Base-by-base conservation (phyloP, 2,888 invertebrate genomes). In the Stenodera caucasica region DNA sequence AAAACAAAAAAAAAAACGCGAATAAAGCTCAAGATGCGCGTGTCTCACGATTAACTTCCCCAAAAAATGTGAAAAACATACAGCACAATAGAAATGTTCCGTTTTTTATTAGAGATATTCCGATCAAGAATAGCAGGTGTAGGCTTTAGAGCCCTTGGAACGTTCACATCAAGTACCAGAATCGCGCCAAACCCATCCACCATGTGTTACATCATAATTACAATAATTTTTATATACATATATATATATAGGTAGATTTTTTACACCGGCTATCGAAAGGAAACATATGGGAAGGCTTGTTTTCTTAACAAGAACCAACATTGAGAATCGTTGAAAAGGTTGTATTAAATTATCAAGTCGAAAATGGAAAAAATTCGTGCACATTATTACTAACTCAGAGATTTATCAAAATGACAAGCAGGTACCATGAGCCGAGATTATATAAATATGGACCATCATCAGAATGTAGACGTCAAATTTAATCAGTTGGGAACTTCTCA, bases 191-290 rank as follows among this genome's bases (percentile, higher is more conserved):
- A 68, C 74, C 74, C 75, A 73, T 72, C 23, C 45, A 74, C 77
- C 76, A 75, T 76, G 76, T 77, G 76, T 76, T 79, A 76, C 71
- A 75, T 78, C 76, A 78, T 79, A 78, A 79, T 79, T 78, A 78
- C 75, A 74, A 77, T 79, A 78, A 78, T 77, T 76, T 66, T 59
- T 60, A 66, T 67, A n/a, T n/a, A n/a, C n/a, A n/a, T n/a, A n/a
- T n/a, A n/a, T n/a, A n/a, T 26, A 26, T 26, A 26, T 2, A 26
- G 5, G 26, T 5, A 26, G 5, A 69, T 70, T 70, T 70, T 65
- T 45, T 15, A n/a, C 14, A 6, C 8, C n/a, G 33, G 49, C 56
- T 58, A 61, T 56, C 56, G 63, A 26, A 32, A 40, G 54, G 67
- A 65, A 67, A 64, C 72, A 72, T 72, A 75, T 74, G 75, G 75